These are phyloP conservation scores for Dryoscopus gambensis DNA, from an alignment of 2,113 vertebrate species.

Conservation along the genomic window DNA sequence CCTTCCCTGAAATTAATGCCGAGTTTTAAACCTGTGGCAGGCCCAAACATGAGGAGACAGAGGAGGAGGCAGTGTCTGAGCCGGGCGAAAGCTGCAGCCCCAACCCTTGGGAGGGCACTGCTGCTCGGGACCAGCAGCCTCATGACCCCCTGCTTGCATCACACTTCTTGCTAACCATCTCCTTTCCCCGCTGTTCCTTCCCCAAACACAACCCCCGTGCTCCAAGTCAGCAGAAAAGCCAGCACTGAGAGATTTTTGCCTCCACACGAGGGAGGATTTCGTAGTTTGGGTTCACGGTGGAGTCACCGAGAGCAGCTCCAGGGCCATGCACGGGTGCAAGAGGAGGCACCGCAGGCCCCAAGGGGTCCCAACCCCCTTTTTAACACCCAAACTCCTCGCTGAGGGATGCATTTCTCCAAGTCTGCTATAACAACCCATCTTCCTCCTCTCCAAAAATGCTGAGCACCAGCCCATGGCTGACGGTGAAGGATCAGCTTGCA, in stretches of 20 bases:
- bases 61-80: not conserved
- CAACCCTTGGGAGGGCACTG: not conserved
- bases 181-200: not conserved
- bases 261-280: not conserved
- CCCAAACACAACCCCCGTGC: not conserved
- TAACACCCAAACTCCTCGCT: rapidly evolving
- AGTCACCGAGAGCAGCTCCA: not conserved
- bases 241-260: not conserved
- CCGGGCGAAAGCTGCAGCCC: not conserved
- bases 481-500: not conserved
- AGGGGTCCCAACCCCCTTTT: not conserved
- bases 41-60: not conserved
- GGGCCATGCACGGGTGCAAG: not conserved
- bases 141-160: not conserved
- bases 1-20: not conserved
- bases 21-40: not conserved
- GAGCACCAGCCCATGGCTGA: not conserved
- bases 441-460: not conserved
- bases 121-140: not conserved
- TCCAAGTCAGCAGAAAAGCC: not conserved
- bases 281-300: not conserved
- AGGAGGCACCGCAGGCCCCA: not conserved
- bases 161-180: not conserved
- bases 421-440: not conserved
- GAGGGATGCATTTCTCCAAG: not conserved